These are phyloP conservation scores for Scolopax bukidnonensis DNA, from an alignment of 2,797 vertebrate genomes.

Conservation along the genomic window DNA sequence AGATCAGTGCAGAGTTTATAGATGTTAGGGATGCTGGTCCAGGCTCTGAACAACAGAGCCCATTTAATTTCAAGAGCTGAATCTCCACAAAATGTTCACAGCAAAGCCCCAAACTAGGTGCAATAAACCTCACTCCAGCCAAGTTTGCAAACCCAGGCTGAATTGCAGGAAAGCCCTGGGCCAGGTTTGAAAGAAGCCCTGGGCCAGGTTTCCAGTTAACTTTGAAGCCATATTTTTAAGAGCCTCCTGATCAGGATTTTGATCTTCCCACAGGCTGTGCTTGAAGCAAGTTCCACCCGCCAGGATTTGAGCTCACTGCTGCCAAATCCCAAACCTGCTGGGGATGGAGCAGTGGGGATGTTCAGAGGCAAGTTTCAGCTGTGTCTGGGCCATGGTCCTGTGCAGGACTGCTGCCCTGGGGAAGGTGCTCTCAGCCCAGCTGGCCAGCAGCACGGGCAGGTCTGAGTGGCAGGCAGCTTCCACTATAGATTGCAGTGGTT, in stretches of 20 bases:
- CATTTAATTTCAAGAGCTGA: constrained; percentile 46
- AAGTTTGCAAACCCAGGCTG: constrained; percentile 41
- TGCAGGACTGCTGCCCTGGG: background rate
- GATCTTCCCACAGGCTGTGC: background rate
- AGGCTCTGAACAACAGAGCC: constrained; percentile 25
- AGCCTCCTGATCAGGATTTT: constrained; percentile 46
- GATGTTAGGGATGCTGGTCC: background rate
- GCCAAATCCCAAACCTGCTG: constrained; percentile 15
- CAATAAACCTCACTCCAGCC: constrained; percentile 48
- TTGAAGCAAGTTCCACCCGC: background rate
- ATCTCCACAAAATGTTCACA: constrained; percentile 44
- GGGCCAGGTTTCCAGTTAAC: constrained; percentile 66
- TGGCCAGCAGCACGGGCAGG: background rate
- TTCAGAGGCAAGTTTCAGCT: background rate
- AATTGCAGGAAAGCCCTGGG: constrained; percentile 32
- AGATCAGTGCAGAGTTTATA: background rate
- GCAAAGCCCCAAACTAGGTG: constrained; percentile 67
- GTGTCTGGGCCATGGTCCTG: accelerated
- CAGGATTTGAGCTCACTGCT: background rate
- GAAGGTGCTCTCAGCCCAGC: background rate
- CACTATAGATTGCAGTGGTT: background rate
- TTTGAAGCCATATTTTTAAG: constrained; percentile 47
- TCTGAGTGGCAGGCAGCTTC: constrained; percentile 8
- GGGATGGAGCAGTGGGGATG: background rate
- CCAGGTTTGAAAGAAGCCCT: constrained; percentile 28